Evolutionary conservation across 2,113 vertebrate species (phyloP), one percentile per base, ranked within the genome.

Genomic region (Sorex fumeus): DNA sequence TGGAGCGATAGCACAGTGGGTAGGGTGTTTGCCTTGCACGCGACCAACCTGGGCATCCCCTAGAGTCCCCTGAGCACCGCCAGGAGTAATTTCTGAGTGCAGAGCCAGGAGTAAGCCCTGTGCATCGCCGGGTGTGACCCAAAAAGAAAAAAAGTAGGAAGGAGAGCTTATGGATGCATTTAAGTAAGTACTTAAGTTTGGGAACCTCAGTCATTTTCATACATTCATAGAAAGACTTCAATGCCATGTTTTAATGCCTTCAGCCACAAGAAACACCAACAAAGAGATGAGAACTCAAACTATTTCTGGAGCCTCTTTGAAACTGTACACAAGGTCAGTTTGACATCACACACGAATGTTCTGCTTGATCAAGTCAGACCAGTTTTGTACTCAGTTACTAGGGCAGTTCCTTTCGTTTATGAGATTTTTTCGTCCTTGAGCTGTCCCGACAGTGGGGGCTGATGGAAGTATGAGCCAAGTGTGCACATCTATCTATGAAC

Each of bases 321-420:
- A 88, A 6, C 19, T 34, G 30, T 70, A 27, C 7, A 23, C 10
- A 85, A 77, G 78, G 87, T 82, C 71, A 43, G 18, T 76, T 96
- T 88, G 85, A 93, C 81, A 70, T 95, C 85, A 91, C 67, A 88
- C 72, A 81, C 70, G 27, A 71, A 70, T 88, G 27, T 74, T 95
- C 76, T 93, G 30, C 93, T 91, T 90, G 88, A 95, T 62, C 84
- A 64, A 90, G 89, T 69, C 60, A 34, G 84, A 88, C 72, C 88
- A 74, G 84, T 93, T 97, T 96, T 19, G 62, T 86, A 91, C 40
- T 91, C 53, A 36, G 30, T 53, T 80, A 74, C 80, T 64, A 93
- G 86, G 36, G 43, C 71, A 62, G 62, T 88, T 79, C 43, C 72
- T 53, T 1, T 32, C 34, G 71, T 71, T 90, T 67, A 43, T 79